Evolutionary conservation across 2,888 invertebrate species (phyloP).

Genomic region (Cylloceria caligata): DNA sequence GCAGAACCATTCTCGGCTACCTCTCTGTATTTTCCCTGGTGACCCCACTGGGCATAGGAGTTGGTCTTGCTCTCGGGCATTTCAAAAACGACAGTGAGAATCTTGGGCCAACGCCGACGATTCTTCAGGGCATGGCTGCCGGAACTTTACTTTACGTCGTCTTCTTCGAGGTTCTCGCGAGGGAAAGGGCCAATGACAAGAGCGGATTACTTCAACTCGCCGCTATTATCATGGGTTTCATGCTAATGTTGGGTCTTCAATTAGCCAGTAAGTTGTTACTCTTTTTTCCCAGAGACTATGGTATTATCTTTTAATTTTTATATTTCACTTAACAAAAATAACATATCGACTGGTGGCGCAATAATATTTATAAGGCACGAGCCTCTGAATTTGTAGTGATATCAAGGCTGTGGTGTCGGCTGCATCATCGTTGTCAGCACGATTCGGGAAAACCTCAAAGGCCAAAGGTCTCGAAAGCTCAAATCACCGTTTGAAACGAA

Average conservation of each 20-base stretch:
- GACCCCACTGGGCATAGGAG: constrained; percentile 89
- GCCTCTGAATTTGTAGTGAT: too few relatives aligned
- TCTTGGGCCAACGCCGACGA: constrained; percentile 85
- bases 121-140: constrained; percentile 90
- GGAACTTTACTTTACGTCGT: constrained; percentile 93
- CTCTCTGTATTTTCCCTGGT: constrained; percentile 88
- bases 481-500: constrained; percentile 45
- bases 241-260: constrained; percentile 86
- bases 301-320: not conserved
- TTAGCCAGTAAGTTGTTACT: constrained; percentile 79
- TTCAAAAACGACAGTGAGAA: constrained; percentile 83
- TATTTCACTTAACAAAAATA: too few relatives aligned
- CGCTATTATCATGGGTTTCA: constrained; percentile 87
- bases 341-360: too few relatives aligned
- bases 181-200: constrained; percentile 88
- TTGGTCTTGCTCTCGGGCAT: constrained; percentile 86
- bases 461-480: constrained; percentile 53
- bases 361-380: too few relatives aligned
- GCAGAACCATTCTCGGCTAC: constrained; percentile 86
- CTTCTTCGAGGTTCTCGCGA: constrained; percentile 92
- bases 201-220: constrained; percentile 87
- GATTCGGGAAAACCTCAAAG: constrained; percentile 45
- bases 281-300: not conserved
- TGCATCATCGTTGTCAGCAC: not conserved
- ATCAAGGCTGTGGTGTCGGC: too few relatives aligned